phyloP scores from a whole-genome alignment of 2,888 invertebrate genomes.

The Meliscaeva auricollis region DNA sequence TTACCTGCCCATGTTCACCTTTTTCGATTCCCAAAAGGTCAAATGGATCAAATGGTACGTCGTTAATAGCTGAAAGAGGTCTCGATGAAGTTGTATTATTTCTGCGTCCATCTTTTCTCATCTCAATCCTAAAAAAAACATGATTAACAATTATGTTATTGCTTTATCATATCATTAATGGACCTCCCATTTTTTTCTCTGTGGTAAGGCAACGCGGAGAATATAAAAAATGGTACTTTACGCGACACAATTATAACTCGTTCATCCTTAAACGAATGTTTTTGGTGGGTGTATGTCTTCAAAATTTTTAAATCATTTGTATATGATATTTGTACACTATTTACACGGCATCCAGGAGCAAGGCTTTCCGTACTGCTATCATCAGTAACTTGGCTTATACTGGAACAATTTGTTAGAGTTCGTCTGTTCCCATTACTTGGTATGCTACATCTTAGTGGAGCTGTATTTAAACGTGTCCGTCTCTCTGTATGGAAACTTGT shows the following conservation, averaged over 20 bases:
- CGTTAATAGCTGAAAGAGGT: constrained; percentile 93
- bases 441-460: constrained; percentile 80
- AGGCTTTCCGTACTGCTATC: constrained; percentile 93
- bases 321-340: constrained; percentile 84
- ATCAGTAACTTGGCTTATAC: constrained; percentile 82
- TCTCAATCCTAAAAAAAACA: constrained; percentile 85
- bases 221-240: constrained; percentile 93
- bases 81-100: constrained; percentile 93
- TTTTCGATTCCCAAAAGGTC: constrained; percentile 92
- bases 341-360: constrained; percentile 85
- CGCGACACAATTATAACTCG: constrained; percentile 92
- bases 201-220: constrained; percentile 94
- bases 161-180: constrained; percentile 75
- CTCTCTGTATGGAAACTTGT: constrained; percentile 80
- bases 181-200: constrained; percentile 88
- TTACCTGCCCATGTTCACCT: constrained; percentile 94
- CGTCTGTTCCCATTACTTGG: constrained; percentile 79
- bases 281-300: constrained; percentile 85
- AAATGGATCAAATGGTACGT: constrained; percentile 92
- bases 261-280: constrained; percentile 90
- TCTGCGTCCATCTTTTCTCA: constrained; percentile 90
- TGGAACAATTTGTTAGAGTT: constrained; percentile 81
- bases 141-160: constrained; percentile 41
- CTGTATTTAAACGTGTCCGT: constrained; percentile 82
- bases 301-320: constrained; percentile 87